A percentile compares a stretch with the other conserved stretches of the same genome.
Evolutionary conservation across 1,140 invertebrate species (phyloP).

Genomic region (Zaprionus gabonicus): DNA sequence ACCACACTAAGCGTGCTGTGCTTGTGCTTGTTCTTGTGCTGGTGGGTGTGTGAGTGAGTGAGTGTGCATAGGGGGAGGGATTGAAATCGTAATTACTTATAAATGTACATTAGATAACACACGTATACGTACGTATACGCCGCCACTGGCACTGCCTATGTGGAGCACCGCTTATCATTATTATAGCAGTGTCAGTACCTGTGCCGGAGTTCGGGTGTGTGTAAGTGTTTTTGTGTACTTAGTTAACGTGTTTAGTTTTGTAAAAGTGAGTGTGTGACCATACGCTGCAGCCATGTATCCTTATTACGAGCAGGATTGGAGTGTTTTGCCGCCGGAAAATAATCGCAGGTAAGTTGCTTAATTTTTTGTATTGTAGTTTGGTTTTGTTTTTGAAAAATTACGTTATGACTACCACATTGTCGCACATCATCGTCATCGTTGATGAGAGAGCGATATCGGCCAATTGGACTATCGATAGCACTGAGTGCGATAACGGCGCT

Average conservation of each 20-base stretch:
- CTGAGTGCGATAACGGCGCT: slow-evolving; percentile 22
- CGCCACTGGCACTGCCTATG: slow-evolving; percentile 41
- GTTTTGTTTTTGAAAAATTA: slow-evolving; percentile 18
- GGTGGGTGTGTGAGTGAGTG: slow-evolving; percentile 10
- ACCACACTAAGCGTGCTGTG: not conserved
- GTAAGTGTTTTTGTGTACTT: slow-evolving; percentile 38
- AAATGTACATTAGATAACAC: slow-evolving; percentile 78
- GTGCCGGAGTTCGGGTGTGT: slow-evolving; percentile 43
- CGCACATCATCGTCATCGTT: slow-evolving; percentile 4
- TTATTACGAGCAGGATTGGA: slow-evolving; percentile 92
- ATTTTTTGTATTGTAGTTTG: not conserved
- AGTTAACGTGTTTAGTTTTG: slow-evolving; percentile 42
- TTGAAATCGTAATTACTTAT: slow-evolving; percentile 60
- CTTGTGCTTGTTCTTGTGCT: not conserved
- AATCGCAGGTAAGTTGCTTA: slow-evolving; percentile 89
- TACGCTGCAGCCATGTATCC: slow-evolving; percentile 86
- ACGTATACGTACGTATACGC: slow-evolving; percentile 17
- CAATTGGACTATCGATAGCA: slow-evolving; percentile 35
- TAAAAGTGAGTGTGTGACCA: slow-evolving; percentile 3
- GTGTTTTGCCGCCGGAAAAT: slow-evolving; percentile 91
- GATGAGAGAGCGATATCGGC: not conserved
- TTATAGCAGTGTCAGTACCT: slow-evolving; percentile 51
- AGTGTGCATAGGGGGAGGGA: slow-evolving; percentile 27
- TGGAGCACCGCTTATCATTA: slow-evolving; percentile 73
- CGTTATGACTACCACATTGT: slow-evolving; percentile 18